Base-by-base conservation (phyloP, 2,888 invertebrate species). In the Spicauda simplicius region DNA sequence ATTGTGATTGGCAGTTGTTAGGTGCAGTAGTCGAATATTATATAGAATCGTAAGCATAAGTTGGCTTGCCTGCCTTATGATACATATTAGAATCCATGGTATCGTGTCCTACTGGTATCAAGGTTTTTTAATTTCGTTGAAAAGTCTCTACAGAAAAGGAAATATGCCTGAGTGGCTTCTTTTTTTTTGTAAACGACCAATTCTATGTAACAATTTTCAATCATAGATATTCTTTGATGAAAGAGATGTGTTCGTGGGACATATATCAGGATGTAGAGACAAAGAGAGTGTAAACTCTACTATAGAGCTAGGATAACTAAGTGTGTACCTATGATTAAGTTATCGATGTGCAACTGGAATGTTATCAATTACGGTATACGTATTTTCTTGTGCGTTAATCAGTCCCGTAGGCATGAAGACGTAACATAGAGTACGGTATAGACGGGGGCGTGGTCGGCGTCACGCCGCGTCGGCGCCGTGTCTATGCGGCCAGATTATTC, bases 381-480 rank as follows among this genome's bases (percentile, higher is more conserved):
- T 66, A 60, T 61, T 61, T 67, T 67, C 60, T 61, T 56, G 41
- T 54, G 60, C 60, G 60, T 67, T 67, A 60, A 67, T 59, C 58
- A 56, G 45, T 55, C 66, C 66, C 56, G 56, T 56, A 52, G 61
- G 61, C 61, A 56, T 56, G 54, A 61, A 68, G 62, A 62, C 57
- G 68, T 68, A 62, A 67, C 50, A 67, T 52, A 56, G 61, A 41
- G 67, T 80, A 78, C 77, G 82, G 80, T 80, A 79, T 79, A 80
- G 80, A 80, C 77, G 85, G 83, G 86, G 91, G 91, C 89, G 90
- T 87, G 90, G 89, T 77, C 76, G 80, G 80, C 87, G 86, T 88
- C 89, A 89, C 85, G 89, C 83, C 89, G 83, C 84, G 83, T 82
- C 86, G 88, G 87, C 90, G 88, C 89, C 89, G 78, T 79, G 80